Evolutionary conservation across 2,888 invertebrate genomes (phyloP), one percentile per base, ranked within the genome.

Genomic region (Zaprionus bogoriensis): DNA sequence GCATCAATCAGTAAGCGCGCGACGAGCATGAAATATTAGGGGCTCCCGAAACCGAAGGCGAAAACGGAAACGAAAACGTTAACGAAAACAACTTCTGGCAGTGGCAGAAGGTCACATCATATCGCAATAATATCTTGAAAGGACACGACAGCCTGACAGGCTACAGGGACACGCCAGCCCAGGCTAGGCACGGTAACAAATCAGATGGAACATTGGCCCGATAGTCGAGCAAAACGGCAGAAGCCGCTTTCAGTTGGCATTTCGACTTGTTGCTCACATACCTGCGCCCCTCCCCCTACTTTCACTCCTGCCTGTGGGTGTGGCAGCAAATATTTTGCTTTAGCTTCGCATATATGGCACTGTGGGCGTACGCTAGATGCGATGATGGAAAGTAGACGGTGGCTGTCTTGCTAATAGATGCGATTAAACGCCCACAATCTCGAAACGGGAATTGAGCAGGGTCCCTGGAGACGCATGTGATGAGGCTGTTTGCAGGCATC

Each of bases 351-450:
- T 47, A 64, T 52, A 61, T 66, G 68, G 58, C 20, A 42, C 30
- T 44, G 47, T 51, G 36, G 32, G 32, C 17, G 32, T 36, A 17
- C 7, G 7, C 12, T n/a, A 30, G 17, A n/a, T n/a, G n/a, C n/a
- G n/a, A n/a, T n/a, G n/a, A n/a, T n/a, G n/a, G n/a, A n/a, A n/a
- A n/a, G n/a, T n/a, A n/a, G n/a, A n/a, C 1, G 32, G 17, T 12
- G 32, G 14, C 17, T 12, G 32, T 6, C 32, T 36, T 36, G 71
- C 78, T 81, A 84, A 81, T 87, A 82, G 87, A 78, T 87, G 82
- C 85, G 81, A 87, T 87, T 87, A 87, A 70, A 60, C 87, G 82
- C 81, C 81, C 66, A 87, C 87, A 61, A 32, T 25, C 51, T 41
- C 41, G 32, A 38, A 60, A 39, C 6, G 38, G 57, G 47, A 42